These are phyloP conservation scores for Cyclophora albipunctata DNA, from an alignment of 2,888 invertebrate species.

Conservation along the genomic window DNA sequence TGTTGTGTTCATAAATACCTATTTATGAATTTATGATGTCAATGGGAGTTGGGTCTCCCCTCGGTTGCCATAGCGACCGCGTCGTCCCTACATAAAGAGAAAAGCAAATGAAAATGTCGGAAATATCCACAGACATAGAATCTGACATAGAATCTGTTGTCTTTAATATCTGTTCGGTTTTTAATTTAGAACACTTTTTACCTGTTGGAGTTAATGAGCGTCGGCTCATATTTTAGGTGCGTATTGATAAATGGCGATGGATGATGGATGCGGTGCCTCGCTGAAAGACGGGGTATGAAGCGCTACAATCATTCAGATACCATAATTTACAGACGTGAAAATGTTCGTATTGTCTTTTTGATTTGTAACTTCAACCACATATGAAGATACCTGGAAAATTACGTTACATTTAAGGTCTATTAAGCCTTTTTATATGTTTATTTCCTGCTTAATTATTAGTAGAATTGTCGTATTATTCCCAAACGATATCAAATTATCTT, in stretches of 20 bases:
- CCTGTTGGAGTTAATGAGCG: constrained; percentile 52
- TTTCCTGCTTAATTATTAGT: too few species aligned
- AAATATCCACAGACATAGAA: too few species aligned
- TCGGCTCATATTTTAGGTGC: constrained; percentile 47
- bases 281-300: neutral
- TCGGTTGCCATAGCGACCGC: constrained; percentile 44
- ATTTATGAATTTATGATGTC: constrained; percentile 33
- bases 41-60: constrained; percentile 42
- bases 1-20: constrained; percentile 1
- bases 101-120: neutral
- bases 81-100: constrained; percentile 21
- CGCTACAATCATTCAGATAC: too few species aligned
- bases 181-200: constrained; percentile 8
- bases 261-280: constrained; percentile 11
- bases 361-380: too few species aligned
- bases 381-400: too few species aligned
- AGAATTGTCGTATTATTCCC: too few species aligned
- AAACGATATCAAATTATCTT: too few species aligned
- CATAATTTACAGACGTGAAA: too few species aligned
- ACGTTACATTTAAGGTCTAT: too few species aligned
- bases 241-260: constrained; percentile 10
- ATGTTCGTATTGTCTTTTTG: too few species aligned
- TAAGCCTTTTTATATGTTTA: too few species aligned
- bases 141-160: too few species aligned
- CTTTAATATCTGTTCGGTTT: neutral